phyloP scores from a whole-genome alignment of 2,888 invertebrate species.

The Nineta flava region DNA sequence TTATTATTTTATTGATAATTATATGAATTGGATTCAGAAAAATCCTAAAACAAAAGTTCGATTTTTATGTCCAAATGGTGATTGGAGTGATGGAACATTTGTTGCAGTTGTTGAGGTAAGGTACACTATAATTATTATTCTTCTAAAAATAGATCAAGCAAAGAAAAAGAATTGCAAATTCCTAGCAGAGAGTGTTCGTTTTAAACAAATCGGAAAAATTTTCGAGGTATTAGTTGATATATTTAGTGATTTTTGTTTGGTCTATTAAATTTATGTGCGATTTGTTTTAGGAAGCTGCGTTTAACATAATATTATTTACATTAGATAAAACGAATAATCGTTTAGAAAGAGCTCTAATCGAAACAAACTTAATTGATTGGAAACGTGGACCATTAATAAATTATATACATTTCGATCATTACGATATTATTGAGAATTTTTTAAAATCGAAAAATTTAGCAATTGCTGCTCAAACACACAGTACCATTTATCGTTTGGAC shows the following conservation, averaged over 20 bases:
- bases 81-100: slow-evolving; percentile 25
- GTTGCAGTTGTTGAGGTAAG: slow-evolving; percentile 16
- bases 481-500: neutral
- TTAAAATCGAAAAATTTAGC: slow-evolving; percentile 7
- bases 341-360: slow-evolving; percentile 15
- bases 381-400: slow-evolving; percentile 6
- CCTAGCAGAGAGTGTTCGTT: too few relatives aligned
- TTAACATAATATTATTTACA: slow-evolving; percentile 18
- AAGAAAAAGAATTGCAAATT: too few relatives aligned
- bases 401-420: slow-evolving; percentile 15
- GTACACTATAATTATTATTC: too few relatives aligned
- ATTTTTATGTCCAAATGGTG: slow-evolving; percentile 29
- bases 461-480: neutral
- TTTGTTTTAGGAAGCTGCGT: slow-evolving; percentile 12
- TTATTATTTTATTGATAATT: slow-evolving; percentile 25
- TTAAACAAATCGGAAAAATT: too few relatives aligned
- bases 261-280: too few relatives aligned
- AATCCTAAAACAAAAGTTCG: slow-evolving; percentile 20
- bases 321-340: slow-evolving; percentile 15
- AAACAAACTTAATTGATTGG: slow-evolving; percentile 20
- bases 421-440: slow-evolving; percentile 14
- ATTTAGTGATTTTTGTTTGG: too few relatives aligned
- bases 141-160: too few relatives aligned
- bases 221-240: too few relatives aligned
- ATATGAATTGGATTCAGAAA: slow-evolving; percentile 21